Conservation (phyloP, 2,797 vertebrate species). For the Clamator glandarius region DNA sequence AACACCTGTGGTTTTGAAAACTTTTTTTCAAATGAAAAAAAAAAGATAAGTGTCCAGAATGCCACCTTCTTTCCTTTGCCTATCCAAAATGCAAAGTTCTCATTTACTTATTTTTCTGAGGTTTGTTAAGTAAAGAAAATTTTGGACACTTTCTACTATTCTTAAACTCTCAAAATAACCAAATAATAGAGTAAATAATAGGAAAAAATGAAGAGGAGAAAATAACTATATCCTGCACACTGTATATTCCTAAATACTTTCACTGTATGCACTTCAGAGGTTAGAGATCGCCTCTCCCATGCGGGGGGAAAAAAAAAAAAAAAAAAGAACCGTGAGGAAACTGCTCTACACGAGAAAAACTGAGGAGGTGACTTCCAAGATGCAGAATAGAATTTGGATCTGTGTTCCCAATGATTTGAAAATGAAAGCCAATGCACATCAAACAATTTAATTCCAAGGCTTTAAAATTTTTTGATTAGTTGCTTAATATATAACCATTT, state of each 20-base stretch:
- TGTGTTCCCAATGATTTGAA: not conserved
- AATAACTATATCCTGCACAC: not conserved
- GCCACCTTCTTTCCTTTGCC: not conserved
- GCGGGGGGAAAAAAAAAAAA: not conserved
- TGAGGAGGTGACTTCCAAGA: not conserved
- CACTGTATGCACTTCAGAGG: not conserved
- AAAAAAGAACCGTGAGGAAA: not conserved
- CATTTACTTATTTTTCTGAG: not conserved
- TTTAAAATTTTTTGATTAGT: not conserved
- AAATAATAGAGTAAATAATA: not conserved
- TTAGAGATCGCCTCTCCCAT: not conserved
- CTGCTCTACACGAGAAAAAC: not conserved
- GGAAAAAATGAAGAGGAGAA: not conserved
- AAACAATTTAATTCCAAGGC: not conserved
- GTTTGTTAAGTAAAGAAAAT: not conserved
- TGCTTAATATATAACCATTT: conserved; percentile 8
- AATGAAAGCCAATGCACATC: not conserved
- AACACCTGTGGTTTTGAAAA: not conserved
- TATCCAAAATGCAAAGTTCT: not conserved
- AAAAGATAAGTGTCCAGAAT: not conserved
- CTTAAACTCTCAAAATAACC: not conserved
- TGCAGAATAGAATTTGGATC: not conserved
- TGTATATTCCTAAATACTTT: not conserved
- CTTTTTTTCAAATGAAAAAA: not conserved
- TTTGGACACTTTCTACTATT: not conserved